phyloP scores from a whole-genome alignment of 2,797 vertebrate species.

The Hephaestus fuliginosus region DNA sequence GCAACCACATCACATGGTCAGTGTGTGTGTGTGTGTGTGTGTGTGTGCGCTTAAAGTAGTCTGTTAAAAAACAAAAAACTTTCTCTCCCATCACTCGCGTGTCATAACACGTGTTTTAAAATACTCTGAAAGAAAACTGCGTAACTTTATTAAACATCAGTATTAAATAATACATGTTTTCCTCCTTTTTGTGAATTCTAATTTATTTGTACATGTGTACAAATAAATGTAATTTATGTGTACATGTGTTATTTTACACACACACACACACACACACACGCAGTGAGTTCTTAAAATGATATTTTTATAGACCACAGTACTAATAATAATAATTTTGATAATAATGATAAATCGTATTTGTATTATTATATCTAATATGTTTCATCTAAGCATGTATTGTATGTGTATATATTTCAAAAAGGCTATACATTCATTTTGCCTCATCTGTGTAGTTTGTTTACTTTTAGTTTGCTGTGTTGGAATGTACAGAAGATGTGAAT shows the following conservation, averaged over 20 bases:
- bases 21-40: slow-evolving; percentile 30
- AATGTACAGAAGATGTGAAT: not conserved
- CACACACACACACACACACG: too few species aligned
- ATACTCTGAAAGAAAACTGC: not conserved
- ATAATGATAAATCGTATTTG: too few species aligned
- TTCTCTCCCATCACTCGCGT: not conserved
- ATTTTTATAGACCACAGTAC: not conserved
- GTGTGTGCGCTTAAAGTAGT: slow-evolving; percentile 4
- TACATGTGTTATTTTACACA: too few species aligned
- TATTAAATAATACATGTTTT: not conserved
- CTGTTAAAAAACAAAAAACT: not conserved
- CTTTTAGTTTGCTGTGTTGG: not conserved
- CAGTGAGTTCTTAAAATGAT: not conserved
- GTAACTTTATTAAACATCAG: not conserved
- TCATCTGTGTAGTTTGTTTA: not conserved
- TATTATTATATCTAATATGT: too few species aligned
- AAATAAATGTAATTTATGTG: too few species aligned
- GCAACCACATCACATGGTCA: slow-evolving; percentile 77
- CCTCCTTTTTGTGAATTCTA: too few species aligned
- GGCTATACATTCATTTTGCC: not conserved
- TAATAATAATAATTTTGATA: too few species aligned
- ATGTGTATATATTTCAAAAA: not conserved
- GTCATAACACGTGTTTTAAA: not conserved
- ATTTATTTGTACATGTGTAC: too few species aligned
- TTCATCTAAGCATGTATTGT: too few species aligned